These are phyloP conservation scores for Odocoileus hemionus DNA, from an alignment of 2,113 vertebrate species.

Conservation along the genomic window DNA sequence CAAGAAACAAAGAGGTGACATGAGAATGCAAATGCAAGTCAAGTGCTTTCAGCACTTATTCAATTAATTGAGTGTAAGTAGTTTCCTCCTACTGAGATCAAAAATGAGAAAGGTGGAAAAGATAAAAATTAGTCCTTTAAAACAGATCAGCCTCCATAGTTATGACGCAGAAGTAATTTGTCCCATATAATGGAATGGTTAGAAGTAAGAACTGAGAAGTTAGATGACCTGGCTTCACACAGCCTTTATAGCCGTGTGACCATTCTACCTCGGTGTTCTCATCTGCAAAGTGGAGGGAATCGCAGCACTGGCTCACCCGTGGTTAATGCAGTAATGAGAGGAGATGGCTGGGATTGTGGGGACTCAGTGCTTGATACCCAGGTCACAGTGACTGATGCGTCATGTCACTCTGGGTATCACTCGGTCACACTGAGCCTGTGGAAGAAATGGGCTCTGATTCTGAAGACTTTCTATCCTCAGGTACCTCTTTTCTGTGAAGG, in stretches of 20 bases:
- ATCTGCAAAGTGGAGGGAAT: background rate
- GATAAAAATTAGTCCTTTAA: background rate
- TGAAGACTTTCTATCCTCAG: background rate
- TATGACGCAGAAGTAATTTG: background rate
- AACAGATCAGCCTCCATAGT: background rate
- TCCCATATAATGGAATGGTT: background rate
- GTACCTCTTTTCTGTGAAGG: background rate
- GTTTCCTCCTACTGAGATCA: constrained; percentile 24
- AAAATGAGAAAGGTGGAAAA: constrained; percentile 26
- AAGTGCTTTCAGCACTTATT: background rate
- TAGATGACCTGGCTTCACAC: background rate
- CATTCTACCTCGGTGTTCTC: background rate
- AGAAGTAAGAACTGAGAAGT: background rate
- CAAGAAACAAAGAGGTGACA: background rate
- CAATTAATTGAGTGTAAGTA: constrained; percentile 41
- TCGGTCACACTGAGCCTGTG: background rate
- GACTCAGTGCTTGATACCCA: background rate
- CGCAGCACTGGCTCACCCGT: background rate
- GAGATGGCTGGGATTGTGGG: background rate
- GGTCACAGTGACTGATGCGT: background rate
- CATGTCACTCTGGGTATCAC: background rate
- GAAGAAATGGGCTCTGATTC: background rate
- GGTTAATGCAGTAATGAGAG: background rate
- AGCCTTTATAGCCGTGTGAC: background rate
- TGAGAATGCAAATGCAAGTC: background rate